Base-by-base conservation (phyloP, 2,797 vertebrate species). In the Psittacula derbiana region DNA sequence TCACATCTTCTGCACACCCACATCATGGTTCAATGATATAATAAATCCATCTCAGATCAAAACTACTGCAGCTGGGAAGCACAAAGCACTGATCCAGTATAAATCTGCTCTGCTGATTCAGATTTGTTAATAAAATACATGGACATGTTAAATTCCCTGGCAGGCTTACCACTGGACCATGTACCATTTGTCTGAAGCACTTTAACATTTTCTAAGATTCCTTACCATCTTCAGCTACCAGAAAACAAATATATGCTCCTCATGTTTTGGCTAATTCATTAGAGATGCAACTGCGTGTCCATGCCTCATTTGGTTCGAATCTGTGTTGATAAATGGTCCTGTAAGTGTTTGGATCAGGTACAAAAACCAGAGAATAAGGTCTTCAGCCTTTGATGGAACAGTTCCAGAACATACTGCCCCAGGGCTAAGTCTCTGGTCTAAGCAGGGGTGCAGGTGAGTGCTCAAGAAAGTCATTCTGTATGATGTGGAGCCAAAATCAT, bases 31-130 rank as follows among this genome's bases (percentile, higher is more conserved):
- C 81, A 82, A 5, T 83, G 79, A 40, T 38, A 55, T 15, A 80
- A 89, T 93, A 89, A 78, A 93, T 91, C 49, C 65, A 82, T n/a
- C 89, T 95, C 47, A 67, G 55, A 55, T 79, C 67, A 94, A 73
- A 87, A 43, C 55, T 82, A 38, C 92, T 76, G 84, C 71, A 94
- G 78, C 79, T 83, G 52, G 21, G 67, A 85, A 86, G 86, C 62
- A 91, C 66, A 79, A 76, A 92, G 60, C 94, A 82, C 84, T 85
- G 67, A 92, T 76, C 71, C 81, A 49, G 47, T 57, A 67, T 57
- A 80, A 91, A 87, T 73, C 66, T 64, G 55, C 71, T 80, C 47
- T 55, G 47, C 28, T 60, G 53, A 75, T 82, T 73, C 52, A 66
- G 80, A 64, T 82, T 73, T 76, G 80, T 85, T 75, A 49, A 36